Evolutionary conservation across 2,888 invertebrate genomes (phyloP).

Genomic region (Drosophila eohydei): DNA sequence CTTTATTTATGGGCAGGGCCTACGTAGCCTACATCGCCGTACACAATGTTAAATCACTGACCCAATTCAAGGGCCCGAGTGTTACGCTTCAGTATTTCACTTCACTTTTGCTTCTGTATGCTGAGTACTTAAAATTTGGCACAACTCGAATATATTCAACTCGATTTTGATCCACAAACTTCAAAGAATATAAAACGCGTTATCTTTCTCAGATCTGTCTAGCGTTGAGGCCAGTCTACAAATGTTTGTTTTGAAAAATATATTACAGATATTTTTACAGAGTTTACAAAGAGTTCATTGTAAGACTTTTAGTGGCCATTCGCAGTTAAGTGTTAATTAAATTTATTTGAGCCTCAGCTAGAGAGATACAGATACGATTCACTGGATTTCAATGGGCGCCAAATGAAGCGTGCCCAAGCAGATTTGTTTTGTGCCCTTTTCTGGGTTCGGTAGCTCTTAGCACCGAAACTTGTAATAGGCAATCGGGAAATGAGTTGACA

Average conservation of each 20-base stretch:
- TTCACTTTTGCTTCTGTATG: slow-evolving; percentile 32
- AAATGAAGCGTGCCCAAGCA: slow-evolving; percentile 73
- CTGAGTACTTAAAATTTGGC: not conserved
- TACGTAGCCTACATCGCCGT: slow-evolving; percentile 3
- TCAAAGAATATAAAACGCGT: not conserved
- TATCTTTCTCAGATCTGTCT: not conserved
- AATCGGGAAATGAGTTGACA: slow-evolving; percentile 70
- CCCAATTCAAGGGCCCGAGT: slow-evolving; percentile 50
- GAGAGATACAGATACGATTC: slow-evolving; percentile 25
- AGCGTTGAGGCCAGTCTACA: not conserved
- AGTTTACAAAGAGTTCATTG: slow-evolving; percentile 44
- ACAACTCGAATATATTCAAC: not conserved
- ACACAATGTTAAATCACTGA: slow-evolving; percentile 55
- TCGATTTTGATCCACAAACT: not conserved
- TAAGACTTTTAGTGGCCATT: slow-evolving; percentile 45
- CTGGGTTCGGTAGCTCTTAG: slow-evolving; percentile 28
- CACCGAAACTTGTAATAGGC: slow-evolving; percentile 15
- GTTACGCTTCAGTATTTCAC: slow-evolving; percentile 54
- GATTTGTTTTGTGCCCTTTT: slow-evolving; percentile 52
- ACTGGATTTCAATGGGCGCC: slow-evolving; percentile 50
- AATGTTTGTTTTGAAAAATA: not conserved
- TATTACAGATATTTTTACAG: slow-evolving; percentile 1
- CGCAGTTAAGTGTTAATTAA: slow-evolving; percentile 71
- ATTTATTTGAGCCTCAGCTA: slow-evolving; percentile 55
- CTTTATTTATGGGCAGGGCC: slow-evolving; percentile 43